Conservation (phyloP, 2,888 invertebrate species). For the Drosophila pegasa region DNA sequence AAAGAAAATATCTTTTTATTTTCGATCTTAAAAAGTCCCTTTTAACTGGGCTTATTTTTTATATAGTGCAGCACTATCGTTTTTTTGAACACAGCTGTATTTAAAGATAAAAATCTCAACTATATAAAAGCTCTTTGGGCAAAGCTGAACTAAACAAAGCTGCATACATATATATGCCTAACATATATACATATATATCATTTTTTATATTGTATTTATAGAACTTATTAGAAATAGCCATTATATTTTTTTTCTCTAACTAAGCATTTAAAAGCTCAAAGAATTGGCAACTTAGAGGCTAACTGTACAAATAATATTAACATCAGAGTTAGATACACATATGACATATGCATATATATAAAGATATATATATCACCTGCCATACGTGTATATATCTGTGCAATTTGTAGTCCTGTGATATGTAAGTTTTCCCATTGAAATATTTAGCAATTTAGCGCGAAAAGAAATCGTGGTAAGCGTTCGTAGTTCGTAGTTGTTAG, state of each 20-base stretch:
- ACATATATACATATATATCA: background rate
- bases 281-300: conserved; percentile 46
- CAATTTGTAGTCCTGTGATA: conserved; percentile 66
- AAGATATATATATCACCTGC: background rate
- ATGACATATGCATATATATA: background rate
- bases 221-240: conserved; percentile 40
- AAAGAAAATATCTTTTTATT: too few species aligned
- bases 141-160: background rate
- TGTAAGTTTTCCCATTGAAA: conserved; percentile 49
- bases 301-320: conserved; percentile 68
- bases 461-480: conserved; percentile 80
- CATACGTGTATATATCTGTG: conserved; percentile 21
- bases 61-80: too few species aligned
- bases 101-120: too few species aligned
- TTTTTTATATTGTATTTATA: conserved; percentile 11
- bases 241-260: conserved; percentile 26
- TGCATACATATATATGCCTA: background rate
- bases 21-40: too few species aligned
- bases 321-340: conserved; percentile 17
- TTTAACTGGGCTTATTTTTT: too few species aligned
- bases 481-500: conserved; percentile 45
- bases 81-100: too few species aligned
- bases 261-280: conserved; percentile 35
- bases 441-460: conserved; percentile 83
- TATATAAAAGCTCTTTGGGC: conserved; percentile 23